A percentile compares a stretch with the other conserved stretches of the same genome.
These are phyloP conservation scores for Psilopsiagon aymara DNA, from an alignment of 2,113 vertebrate genomes.

Conservation along the genomic window DNA sequence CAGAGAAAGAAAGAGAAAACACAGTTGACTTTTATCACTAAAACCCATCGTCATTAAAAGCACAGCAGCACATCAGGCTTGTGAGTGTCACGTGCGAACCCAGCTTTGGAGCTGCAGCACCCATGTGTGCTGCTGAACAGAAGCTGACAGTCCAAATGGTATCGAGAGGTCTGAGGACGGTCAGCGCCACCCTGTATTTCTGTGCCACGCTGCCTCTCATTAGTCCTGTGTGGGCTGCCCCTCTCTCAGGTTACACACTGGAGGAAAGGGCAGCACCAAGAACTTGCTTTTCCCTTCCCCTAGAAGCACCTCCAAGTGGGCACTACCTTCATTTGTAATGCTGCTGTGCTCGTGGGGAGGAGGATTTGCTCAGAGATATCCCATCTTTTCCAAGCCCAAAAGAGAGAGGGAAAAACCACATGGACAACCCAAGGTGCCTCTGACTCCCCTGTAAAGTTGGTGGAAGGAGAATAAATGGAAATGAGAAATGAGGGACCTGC, in stretches of 20 bases:
- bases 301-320: fast-evolving
- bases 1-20: slow-evolving; percentile 18
- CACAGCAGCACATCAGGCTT: slow-evolving; percentile 35
- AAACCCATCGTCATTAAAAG: slow-evolving; percentile 48
- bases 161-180: fast-evolving
- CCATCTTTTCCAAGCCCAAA: background rate
- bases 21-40: slow-evolving; percentile 1
- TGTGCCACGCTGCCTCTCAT: fast-evolving
- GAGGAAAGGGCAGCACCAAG: background rate
- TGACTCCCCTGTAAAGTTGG: background rate
- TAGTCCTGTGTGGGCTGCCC: background rate
- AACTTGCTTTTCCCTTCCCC: background rate
- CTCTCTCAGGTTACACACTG: background rate
- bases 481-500: background rate
- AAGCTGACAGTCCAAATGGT: background rate
- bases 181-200: background rate
- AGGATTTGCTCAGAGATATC: background rate
- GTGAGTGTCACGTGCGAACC: background rate
- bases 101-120: background rate
- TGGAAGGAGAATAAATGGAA: background rate
- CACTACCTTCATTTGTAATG: background rate
- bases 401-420: background rate
- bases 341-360: background rate
- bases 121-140: background rate
- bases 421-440: fast-evolving